phyloP scores from a whole-genome alignment of 1,140 invertebrate genomes.

The Anastatus disparis region DNA sequence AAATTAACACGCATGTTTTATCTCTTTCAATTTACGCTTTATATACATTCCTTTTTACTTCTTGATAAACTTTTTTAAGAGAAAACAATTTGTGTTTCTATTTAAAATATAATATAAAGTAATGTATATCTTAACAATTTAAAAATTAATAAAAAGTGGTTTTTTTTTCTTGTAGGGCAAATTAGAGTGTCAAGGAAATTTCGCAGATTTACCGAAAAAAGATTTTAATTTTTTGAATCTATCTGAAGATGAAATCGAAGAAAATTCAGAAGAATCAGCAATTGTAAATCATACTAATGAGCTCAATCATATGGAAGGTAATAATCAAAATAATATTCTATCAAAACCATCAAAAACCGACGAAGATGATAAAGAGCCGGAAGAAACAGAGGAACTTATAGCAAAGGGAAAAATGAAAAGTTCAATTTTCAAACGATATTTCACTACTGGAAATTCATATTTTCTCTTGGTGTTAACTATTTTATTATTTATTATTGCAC shows the following conservation, averaged over 20 bases:
- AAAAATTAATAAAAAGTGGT: neutral
- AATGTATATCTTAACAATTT: too few relatives aligned
- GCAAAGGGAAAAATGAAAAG: conserved; percentile 69
- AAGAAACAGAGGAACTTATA: conserved; percentile 70
- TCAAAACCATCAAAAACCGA: neutral
- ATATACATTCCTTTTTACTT: too few relatives aligned
- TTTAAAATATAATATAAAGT: too few relatives aligned
- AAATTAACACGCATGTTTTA: too few relatives aligned
- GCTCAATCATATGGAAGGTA: too few relatives aligned
- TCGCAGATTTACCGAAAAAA: conserved; percentile 22
- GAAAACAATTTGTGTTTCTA: too few relatives aligned
- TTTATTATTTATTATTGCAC: conserved; percentile 63
- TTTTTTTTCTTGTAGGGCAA: conserved; percentile 18
- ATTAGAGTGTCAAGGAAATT: conserved; percentile 37
- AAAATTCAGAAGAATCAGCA: neutral
- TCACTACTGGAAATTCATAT: conserved; percentile 68
- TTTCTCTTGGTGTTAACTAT: conserved; percentile 60
- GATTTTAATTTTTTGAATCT: conserved; percentile 28
- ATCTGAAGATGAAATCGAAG: neutral
- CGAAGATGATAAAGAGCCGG: conserved; percentile 53
- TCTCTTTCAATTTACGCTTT: too few relatives aligned
- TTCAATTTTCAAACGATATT: conserved; percentile 67
- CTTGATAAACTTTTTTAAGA: too few relatives aligned
- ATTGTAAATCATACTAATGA: too few relatives aligned
- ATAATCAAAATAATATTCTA: neutral